Conservation (phyloP, 37 sponge, comb jelly and placozoan species). For the Petrosia ficiformis region DNA sequence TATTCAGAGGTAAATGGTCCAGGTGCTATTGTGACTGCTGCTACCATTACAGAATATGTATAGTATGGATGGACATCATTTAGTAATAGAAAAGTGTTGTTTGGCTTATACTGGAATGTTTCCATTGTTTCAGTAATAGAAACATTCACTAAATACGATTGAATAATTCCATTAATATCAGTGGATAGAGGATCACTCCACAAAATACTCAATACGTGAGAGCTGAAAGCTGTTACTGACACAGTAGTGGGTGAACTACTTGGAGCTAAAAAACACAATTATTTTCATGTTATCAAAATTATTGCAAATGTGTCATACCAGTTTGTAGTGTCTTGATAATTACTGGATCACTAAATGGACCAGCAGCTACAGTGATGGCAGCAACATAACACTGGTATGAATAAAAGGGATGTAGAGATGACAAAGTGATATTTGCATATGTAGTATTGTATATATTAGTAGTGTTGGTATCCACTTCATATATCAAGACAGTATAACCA, state of each 20-base stretch:
- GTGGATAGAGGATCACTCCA: constrained; percentile 15
- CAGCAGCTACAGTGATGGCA: background rate
- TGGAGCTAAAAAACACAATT: constrained; percentile 22
- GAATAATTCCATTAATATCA: constrained; percentile 26
- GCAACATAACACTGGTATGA: background rate
- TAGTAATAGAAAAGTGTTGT: too few relatives aligned
- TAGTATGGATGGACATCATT: constrained; percentile 5
- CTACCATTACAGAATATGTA: background rate
- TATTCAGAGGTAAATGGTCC: background rate
- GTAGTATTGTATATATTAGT: background rate
- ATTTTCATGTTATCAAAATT: background rate
- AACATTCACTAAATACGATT: constrained; percentile 8
- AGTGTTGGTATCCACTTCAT: background rate
- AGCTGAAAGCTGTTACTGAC: background rate
- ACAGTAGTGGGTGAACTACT: constrained; percentile 2
- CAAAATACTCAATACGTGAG: background rate
- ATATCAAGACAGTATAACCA: background rate
- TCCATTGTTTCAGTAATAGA: background rate
- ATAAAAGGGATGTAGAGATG: background rate
- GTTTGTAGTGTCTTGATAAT: background rate
- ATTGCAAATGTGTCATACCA: background rate
- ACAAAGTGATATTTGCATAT: background rate
- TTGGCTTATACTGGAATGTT: background rate
- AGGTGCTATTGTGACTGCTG: background rate
- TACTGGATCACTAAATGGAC: constrained; percentile 3